Evolutionary conservation across 2,888 invertebrate genomes (phyloP).

Genomic region (Parascotia fuliginaria): DNA sequence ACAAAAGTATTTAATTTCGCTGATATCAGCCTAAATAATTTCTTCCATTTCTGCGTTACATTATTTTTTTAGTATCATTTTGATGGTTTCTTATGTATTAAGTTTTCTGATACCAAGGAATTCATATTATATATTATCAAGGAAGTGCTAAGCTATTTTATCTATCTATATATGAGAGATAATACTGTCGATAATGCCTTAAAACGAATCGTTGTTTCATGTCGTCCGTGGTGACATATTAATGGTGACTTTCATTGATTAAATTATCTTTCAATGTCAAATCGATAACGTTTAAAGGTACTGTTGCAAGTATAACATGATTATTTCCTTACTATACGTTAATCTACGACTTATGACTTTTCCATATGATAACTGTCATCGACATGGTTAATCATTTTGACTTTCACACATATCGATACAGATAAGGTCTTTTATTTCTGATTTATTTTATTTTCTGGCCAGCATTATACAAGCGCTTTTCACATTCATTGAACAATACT

Average conservation of each 20-base stretch:
- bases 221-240: slow-evolving; percentile 29
- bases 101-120: too few relatives aligned
- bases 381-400: not conserved
- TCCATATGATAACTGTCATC: slow-evolving; percentile 31
- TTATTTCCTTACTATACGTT: slow-evolving; percentile 9
- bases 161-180: slow-evolving; percentile 2
- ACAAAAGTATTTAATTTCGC: too few relatives aligned
- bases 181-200: slow-evolving; percentile 18
- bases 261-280: slow-evolving; percentile 67
- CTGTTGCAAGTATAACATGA: slow-evolving; percentile 5
- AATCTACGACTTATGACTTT: slow-evolving; percentile 17
- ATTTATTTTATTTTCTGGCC: too few relatives aligned
- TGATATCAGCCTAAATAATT: too few relatives aligned
- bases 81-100: too few relatives aligned
- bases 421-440: not conserved
- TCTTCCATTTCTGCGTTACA: too few relatives aligned
- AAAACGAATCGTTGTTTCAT: slow-evolving; percentile 22
- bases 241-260: slow-evolving; percentile 57
- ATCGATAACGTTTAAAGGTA: slow-evolving; percentile 47
- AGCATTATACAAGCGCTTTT: too few relatives aligned
- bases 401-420: not conserved
- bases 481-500: too few relatives aligned
- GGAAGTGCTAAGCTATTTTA: slow-evolving; percentile 17
- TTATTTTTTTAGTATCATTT: too few relatives aligned
- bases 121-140: too few relatives aligned